Evolutionary conservation across 2,888 invertebrate genomes (phyloP).

Genomic region (Carcina quercana): DNA sequence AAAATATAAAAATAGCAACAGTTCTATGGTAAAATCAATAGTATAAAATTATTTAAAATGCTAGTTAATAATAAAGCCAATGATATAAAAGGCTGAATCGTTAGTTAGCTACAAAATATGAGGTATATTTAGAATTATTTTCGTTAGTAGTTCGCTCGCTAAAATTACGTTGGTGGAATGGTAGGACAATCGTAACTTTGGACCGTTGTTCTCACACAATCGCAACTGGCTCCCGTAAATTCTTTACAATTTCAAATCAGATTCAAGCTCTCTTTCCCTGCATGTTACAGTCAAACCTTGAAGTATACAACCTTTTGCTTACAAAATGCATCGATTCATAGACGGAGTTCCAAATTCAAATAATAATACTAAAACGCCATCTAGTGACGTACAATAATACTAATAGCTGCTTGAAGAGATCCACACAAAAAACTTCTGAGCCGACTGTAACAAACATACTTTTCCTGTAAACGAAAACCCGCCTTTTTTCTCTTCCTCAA

Average conservation of each 20-base stretch:
- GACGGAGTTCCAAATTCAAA: too few species aligned
- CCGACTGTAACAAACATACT: too few species aligned
- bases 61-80: slow-evolving; percentile 37
- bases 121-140: slow-evolving; percentile 55
- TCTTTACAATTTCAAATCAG: background rate
- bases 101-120: slow-evolving; percentile 59
- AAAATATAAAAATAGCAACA: slow-evolving; percentile 27
- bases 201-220: slow-evolving; percentile 3
- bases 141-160: slow-evolving; percentile 13
- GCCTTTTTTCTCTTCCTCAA: too few species aligned
- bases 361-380: too few species aligned
- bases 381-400: too few species aligned
- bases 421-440: too few species aligned
- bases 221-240: background rate
- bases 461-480: too few species aligned
- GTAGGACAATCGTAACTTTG: slow-evolving; percentile 16
- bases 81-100: slow-evolving; percentile 33
- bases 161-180: slow-evolving; percentile 38
- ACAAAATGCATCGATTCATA: too few species aligned
- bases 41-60: slow-evolving; percentile 25
- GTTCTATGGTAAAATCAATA: slow-evolving; percentile 19
- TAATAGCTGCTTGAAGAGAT: too few species aligned
- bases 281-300: too few species aligned
- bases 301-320: too few species aligned
- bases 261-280: too few species aligned